A percentile compares a stretch with the other conserved stretches of the same genome.
phyloP scores from a whole-genome alignment of 2,888 invertebrate species.

The Conchocele bisecta region DNA sequence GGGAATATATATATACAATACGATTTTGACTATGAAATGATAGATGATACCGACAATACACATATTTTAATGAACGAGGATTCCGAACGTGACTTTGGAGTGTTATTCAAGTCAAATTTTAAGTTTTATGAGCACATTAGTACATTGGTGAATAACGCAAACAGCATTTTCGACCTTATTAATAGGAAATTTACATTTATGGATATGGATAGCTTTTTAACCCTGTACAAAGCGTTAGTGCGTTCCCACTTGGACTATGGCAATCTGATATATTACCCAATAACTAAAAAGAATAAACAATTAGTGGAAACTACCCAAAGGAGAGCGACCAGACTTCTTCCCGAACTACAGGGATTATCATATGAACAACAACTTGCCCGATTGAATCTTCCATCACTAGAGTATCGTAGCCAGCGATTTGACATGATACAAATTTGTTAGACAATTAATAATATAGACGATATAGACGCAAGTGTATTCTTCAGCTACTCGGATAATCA shows the following conservation, averaged over 20 bases:
- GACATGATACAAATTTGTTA: slow-evolving; percentile 26
- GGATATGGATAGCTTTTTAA: slow-evolving; percentile 16
- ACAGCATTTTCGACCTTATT: slow-evolving; percentile 17
- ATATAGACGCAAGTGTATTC: slow-evolving; percentile 1
- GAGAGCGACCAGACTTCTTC: slow-evolving; percentile 18
- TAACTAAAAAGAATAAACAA: slow-evolving; percentile 10
- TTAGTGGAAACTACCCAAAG: slow-evolving; percentile 25
- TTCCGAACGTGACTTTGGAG: slow-evolving; percentile 14
- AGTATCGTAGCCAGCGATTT: slow-evolving; percentile 11
- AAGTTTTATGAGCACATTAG: slow-evolving; percentile 28
- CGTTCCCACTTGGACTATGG: slow-evolving; percentile 31
- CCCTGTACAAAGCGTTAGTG: slow-evolving; percentile 26
- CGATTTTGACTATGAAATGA: slow-evolving; percentile 1
- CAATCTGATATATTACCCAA: slow-evolving; percentile 18
- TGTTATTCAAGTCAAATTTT: slow-evolving; percentile 14
- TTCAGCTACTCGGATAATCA: slow-evolving; percentile 1
- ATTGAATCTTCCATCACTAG: slow-evolving; percentile 10
- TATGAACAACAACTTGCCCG: slow-evolving; percentile 11
- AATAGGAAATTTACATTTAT: slow-evolving; percentile 24
- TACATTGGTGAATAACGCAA: slow-evolving; percentile 17
- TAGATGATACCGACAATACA: not conserved
- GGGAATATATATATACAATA: not conserved
- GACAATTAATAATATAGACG: slow-evolving; percentile 7
- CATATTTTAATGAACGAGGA: not conserved
- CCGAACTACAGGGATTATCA: not conserved